phyloP scores from a whole-genome alignment of 2,113 vertebrate species.

The Xerus inauris region DNA sequence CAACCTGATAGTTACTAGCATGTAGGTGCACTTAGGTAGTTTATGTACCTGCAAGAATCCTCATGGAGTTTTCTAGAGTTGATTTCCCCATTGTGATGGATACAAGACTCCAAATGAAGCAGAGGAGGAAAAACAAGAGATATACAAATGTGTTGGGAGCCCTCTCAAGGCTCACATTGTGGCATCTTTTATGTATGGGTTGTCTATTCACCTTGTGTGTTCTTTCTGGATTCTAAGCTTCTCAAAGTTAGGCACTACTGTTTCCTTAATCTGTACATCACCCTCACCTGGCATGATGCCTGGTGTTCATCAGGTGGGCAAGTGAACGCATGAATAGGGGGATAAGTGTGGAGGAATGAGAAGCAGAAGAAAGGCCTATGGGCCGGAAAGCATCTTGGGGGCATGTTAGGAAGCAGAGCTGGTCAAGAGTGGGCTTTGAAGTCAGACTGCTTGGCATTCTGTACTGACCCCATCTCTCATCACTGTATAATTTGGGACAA shows the following conservation, averaged over 20 bases:
- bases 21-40: neutral
- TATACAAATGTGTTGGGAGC: too few species aligned
- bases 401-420: neutral
- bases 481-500: neutral
- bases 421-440: neutral
- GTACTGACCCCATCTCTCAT: neutral
- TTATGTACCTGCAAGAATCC: neutral
- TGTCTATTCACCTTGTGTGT: neutral
- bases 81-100: neutral
- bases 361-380: neutral
- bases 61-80: neutral
- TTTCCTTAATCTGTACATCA: neutral
- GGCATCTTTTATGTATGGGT: neutral
- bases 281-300: neutral
- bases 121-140: neutral
- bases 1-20: neutral
- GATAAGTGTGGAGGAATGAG: neutral
- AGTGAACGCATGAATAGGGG: neutral
- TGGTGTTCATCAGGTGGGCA: neutral
- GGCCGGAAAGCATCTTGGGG: neutral
- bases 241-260: neutral
- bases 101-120: neutral
- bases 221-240: neutral
- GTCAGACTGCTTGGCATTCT: neutral
- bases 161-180: neutral